Evolutionary conservation across 1,140 invertebrate species (phyloP).

Genomic region (Philopotamus ludificatus): DNA sequence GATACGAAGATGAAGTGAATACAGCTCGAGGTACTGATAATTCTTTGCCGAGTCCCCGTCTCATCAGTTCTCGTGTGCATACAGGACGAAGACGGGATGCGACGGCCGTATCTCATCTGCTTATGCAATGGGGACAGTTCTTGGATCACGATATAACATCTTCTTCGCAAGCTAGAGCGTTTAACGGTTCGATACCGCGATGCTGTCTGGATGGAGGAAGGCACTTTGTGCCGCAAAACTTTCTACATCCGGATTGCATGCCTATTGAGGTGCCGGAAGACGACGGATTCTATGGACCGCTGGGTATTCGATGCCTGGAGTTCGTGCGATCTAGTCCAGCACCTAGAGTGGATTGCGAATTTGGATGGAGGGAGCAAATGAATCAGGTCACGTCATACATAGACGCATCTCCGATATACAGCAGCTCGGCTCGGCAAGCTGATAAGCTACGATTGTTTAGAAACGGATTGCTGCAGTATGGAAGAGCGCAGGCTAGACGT

Average conservation of each 20-base stretch:
- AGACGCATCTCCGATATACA: conserved; percentile 90
- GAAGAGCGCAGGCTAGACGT: conserved; percentile 59
- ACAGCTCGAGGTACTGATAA: conserved; percentile 58
- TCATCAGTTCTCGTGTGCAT: conserved; percentile 66
- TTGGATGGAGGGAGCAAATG: conserved; percentile 73
- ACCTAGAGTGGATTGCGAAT: conserved; percentile 66
- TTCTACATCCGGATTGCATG: conserved; percentile 79
- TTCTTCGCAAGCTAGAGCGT: conserved; percentile 65
- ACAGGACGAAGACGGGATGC: conserved; percentile 61
- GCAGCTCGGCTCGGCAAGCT: conserved; percentile 75
- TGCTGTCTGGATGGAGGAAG: conserved; percentile 70
- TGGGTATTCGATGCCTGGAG: conserved; percentile 72
- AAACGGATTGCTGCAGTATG: conserved; percentile 70
- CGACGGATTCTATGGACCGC: conserved; percentile 70
- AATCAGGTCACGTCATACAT: conserved; percentile 86
- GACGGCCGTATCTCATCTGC: conserved; percentile 66
- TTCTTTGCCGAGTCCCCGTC: conserved; percentile 65
- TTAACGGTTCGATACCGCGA: conserved; percentile 77
- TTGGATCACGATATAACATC: conserved; percentile 80
- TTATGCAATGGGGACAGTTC: conserved; percentile 87
- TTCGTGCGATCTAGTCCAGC: conserved; percentile 72
- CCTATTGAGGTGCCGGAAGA: conserved; percentile 71
- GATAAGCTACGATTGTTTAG: conserved; percentile 71
- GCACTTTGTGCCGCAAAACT: conserved; percentile 60
- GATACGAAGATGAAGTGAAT: conserved; percentile 78